A percentile compares a stretch with the other conserved stretches of the same genome.
phyloP scores from a whole-genome alignment of 2,113 vertebrate species.

The Myiopsitta monachus region DNA sequence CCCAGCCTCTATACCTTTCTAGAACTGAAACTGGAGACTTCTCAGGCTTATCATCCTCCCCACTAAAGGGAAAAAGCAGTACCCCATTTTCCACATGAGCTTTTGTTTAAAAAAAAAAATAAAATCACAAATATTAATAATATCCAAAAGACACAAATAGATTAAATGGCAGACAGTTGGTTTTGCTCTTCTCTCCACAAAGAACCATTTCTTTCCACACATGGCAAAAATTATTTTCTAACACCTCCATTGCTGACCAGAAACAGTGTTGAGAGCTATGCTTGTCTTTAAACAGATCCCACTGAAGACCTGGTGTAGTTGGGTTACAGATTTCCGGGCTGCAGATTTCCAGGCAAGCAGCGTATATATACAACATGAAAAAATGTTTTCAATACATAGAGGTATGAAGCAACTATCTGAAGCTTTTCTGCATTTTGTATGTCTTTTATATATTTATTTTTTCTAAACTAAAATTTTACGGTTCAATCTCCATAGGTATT shows the following conservation, averaged over 20 bases:
- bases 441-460: background rate
- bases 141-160: background rate
- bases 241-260: background rate
- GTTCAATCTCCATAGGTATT: background rate
- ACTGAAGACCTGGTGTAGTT: background rate
- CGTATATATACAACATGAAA: background rate
- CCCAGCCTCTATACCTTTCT: background rate
- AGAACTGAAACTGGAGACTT: background rate
- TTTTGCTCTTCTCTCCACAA: background rate
- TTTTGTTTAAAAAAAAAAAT: background rate
- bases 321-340: background rate
- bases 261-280: background rate
- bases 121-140: background rate
- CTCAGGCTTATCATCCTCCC: background rate
- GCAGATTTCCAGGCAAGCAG: background rate
- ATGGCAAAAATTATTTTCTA: background rate
- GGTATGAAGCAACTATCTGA: background rate
- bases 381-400: background rate
- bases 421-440: background rate
- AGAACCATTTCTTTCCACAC: background rate
- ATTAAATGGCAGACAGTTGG: background rate
- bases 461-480: background rate
- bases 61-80: background rate
- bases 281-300: background rate
- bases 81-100: accelerated